phyloP scores from a whole-genome alignment of 2,797 vertebrate species.

The Acropternis orthonyx region DNA sequence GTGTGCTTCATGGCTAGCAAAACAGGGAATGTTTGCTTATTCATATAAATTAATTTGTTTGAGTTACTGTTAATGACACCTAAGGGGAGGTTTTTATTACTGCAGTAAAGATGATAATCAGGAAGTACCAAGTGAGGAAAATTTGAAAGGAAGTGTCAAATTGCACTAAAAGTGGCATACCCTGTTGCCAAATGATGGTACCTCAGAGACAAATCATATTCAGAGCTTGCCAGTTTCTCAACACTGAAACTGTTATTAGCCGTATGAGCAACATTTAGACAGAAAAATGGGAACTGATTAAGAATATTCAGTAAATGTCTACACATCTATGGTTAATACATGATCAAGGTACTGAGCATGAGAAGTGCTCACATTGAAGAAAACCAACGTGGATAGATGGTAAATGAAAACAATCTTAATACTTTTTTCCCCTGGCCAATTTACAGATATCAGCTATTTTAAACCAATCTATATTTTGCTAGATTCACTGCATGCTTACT shows the following conservation, averaged over 20 bases:
- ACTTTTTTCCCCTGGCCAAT: not conserved
- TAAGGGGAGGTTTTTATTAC: not conserved
- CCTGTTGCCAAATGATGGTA: not conserved
- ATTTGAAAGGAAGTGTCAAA: not conserved
- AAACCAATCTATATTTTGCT: not conserved
- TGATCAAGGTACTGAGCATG: not conserved
- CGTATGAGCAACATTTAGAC: not conserved
- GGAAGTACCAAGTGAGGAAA: not conserved
- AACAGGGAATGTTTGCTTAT: not conserved
- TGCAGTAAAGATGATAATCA: not conserved
- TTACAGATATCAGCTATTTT: not conserved
- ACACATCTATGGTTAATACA: not conserved
- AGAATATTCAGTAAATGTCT: not conserved
- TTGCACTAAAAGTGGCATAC: not conserved
- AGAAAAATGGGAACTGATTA: not conserved
- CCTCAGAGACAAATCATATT: not conserved
- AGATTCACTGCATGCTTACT: rapidly evolving
- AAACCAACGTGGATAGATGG: not conserved
- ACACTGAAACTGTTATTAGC: not conserved
- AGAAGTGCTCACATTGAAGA: not conserved
- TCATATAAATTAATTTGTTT: not conserved
- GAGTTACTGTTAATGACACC: not conserved
- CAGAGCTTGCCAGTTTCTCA: not conserved
- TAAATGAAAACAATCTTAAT: not conserved
- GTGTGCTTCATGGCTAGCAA: not conserved